Conservation (phyloP, 2,888 invertebrate species). For the Andrena camellia region DNA sequence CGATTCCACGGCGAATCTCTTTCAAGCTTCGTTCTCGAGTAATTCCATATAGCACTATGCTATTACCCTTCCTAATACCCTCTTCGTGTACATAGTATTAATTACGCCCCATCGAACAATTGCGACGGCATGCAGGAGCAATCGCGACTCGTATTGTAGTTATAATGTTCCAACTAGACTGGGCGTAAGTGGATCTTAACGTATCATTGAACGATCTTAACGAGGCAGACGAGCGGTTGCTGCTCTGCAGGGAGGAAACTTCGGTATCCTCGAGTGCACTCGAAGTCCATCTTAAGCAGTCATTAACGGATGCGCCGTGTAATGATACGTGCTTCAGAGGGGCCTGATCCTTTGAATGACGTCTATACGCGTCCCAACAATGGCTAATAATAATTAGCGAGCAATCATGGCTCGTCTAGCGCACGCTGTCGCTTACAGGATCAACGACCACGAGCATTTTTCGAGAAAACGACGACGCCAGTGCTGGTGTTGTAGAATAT, state of each 20-base stretch:
- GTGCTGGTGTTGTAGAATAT: not conserved
- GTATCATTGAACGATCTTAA: slow-evolving; percentile 70
- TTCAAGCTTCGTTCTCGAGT: not conserved
- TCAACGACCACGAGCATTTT: not conserved
- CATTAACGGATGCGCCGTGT: slow-evolving; percentile 61
- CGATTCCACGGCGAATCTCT: not conserved
- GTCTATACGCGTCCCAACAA: not conserved
- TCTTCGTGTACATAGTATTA: slow-evolving; percentile 27
- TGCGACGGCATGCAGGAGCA: slow-evolving; percentile 32
- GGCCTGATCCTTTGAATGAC: slow-evolving; percentile 40
- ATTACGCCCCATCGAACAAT: slow-evolving; percentile 29
- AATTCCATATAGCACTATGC: slow-evolving; percentile 7
- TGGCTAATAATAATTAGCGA: slow-evolving; percentile 48
- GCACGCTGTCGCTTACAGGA: not conserved
- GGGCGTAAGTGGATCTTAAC: slow-evolving; percentile 61
- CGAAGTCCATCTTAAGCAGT: slow-evolving; percentile 64
- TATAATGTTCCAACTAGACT: slow-evolving; percentile 44
- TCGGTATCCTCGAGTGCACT: slow-evolving; percentile 64
- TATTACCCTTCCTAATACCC: too few species aligned
- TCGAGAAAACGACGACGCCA: not conserved
- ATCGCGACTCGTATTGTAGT: slow-evolving; percentile 55
- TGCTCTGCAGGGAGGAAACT: slow-evolving; percentile 58
- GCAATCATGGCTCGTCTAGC: slow-evolving; percentile 14
- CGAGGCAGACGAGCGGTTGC: slow-evolving; percentile 63
- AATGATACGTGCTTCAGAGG: slow-evolving; percentile 51